Conservation (phyloP, 2,888 invertebrate genomes). For the Eristalis tenax region DNA sequence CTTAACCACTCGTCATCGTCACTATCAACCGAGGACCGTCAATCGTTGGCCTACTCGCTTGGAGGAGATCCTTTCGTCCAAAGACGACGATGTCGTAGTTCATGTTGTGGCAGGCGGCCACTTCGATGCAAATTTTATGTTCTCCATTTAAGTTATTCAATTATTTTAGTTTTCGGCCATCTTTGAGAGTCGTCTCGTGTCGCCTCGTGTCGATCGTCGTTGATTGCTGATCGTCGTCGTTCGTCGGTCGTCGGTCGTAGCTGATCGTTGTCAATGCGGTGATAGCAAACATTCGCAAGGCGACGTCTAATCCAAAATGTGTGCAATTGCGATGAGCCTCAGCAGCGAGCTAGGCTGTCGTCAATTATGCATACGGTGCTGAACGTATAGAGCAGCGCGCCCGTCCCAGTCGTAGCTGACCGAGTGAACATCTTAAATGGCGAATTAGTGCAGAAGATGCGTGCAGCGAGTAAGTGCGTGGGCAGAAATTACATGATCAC, state of each 20-base stretch:
- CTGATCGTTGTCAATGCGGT: constrained; percentile 1
- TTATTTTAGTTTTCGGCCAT: constrained; percentile 70
- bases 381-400: not conserved
- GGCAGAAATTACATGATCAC: constrained; percentile 81
- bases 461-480: constrained; percentile 77
- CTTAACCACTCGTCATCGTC: not conserved
- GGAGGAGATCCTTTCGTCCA: constrained; percentile 41
- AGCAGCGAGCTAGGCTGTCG: constrained; percentile 20
- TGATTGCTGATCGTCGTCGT: not conserved
- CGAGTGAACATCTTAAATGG: constrained; percentile 70
- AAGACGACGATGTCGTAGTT: constrained; percentile 57
- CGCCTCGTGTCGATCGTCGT: not conserved
- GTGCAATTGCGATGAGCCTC: constrained; percentile 46
- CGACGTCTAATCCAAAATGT: constrained; percentile 65
- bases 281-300: constrained; percentile 54
- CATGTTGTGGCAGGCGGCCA: constrained; percentile 68
- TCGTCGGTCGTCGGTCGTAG: not conserved
- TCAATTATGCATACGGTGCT: constrained; percentile 48
- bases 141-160: constrained; percentile 70
- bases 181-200: constrained; percentile 27
- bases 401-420: constrained; percentile 31
- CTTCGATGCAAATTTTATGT: constrained; percentile 70
- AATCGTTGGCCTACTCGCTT: not conserved
- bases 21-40: not conserved
- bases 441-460: constrained; percentile 72